phyloP scores from a whole-genome alignment of 2,888 invertebrate species.

The Epirrhoe tristata region DNA sequence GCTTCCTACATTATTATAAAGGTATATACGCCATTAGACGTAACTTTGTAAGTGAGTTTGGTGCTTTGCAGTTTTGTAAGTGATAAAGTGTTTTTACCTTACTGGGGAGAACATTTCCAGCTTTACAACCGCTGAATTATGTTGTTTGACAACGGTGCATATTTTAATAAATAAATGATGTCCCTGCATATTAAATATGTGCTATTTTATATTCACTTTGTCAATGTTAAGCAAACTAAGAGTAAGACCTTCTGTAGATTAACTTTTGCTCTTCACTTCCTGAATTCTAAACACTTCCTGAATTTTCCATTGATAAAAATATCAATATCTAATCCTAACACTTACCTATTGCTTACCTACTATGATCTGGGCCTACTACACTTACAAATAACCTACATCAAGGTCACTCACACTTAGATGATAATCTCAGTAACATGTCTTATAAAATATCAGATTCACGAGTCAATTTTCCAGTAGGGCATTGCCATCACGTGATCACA shows the following conservation, averaged over 20 bases:
- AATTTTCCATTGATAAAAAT: not conserved
- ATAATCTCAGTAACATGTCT: not conserved
- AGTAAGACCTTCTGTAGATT: too few relatives aligned
- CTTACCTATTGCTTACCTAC: too few relatives aligned
- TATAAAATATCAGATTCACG: not conserved
- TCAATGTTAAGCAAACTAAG: too few relatives aligned
- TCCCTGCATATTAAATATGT: conserved; percentile 10
- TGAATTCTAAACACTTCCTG: not conserved
- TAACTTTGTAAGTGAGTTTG: conserved; percentile 2
- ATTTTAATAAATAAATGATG: conserved; percentile 7
- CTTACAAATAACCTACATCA: not conserved
- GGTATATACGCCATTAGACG: not conserved
- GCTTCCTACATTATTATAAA: conserved; percentile 6
- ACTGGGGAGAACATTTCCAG: not conserved
- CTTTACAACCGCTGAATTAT: not conserved
- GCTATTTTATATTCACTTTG: conserved; percentile 9
- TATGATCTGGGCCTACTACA: not conserved
- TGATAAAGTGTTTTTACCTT: not conserved
- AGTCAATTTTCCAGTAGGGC: not conserved
- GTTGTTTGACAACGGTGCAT: not conserved
- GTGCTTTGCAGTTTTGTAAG: not conserved
- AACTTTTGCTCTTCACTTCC: not conserved
- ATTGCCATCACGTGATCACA: too few relatives aligned
- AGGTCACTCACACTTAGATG: not conserved
- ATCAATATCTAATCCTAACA: not conserved